phyloP scores from a whole-genome alignment of 1,140 invertebrate genomes.

The Cheumatopsyche charites region DNA sequence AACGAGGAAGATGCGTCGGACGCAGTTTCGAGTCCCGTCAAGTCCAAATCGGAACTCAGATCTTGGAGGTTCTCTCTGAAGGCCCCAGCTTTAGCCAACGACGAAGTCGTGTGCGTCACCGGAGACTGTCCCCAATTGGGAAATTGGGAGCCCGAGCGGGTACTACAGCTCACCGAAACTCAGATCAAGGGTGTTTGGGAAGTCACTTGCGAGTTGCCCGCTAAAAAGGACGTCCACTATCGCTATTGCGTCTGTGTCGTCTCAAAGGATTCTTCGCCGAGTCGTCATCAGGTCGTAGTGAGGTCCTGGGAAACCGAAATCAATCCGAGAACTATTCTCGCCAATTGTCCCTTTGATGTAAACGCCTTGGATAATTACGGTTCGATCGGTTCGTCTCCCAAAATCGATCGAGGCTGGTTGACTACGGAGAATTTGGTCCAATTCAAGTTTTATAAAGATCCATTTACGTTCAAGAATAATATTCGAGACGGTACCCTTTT shows the following conservation, averaged over 20 bases:
- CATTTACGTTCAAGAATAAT: constrained; percentile 81
- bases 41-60: background rate
- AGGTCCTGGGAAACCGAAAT: constrained; percentile 85
- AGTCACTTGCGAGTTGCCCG: constrained; percentile 65
- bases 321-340: constrained; percentile 64
- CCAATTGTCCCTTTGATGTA: constrained; percentile 49
- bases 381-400: constrained; percentile 65
- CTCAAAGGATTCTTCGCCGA: constrained; percentile 57
- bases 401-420: constrained; percentile 84
- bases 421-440: constrained; percentile 85
- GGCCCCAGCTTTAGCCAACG: background rate
- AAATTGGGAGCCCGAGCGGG: constrained; percentile 59
- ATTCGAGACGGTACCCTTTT: constrained; percentile 73
- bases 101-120: constrained; percentile 58
- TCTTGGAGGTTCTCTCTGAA: background rate
- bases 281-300: constrained; percentile 65
- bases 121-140: constrained; percentile 59
- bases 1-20: background rate
- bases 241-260: constrained; percentile 78
- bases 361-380: constrained; percentile 66
- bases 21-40: background rate
- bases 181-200: constrained; percentile 61
- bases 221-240: constrained; percentile 71
- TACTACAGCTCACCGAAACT: constrained; percentile 56
- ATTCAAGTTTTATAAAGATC: constrained; percentile 83